These are phyloP conservation scores for Nemapogon koenigi DNA, from an alignment of 2,888 invertebrate species.

Conservation along the genomic window DNA sequence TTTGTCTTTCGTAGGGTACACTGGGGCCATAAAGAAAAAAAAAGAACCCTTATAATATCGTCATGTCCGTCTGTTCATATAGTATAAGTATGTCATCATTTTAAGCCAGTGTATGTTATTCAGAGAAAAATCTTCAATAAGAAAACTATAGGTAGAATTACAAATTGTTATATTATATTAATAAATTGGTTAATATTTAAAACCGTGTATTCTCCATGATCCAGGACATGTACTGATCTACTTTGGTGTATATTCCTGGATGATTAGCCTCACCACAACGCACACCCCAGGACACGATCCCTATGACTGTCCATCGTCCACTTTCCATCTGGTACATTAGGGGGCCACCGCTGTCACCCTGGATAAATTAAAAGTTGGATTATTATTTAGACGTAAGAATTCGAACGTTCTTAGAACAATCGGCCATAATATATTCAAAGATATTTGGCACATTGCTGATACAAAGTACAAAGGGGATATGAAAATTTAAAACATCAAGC, in stretches of 20 bases:
- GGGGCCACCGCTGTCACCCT: constrained; percentile 89
- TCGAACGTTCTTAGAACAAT: too few species aligned
- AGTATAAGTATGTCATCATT: too few species aligned
- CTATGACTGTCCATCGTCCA: constrained; percentile 78
- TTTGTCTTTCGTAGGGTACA: too few species aligned
- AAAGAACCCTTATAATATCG: too few species aligned
- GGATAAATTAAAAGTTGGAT: constrained; percentile 20
- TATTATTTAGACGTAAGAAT: too few species aligned
- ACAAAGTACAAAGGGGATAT: too few species aligned
- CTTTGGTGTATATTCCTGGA: constrained; percentile 82
- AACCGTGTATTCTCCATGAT: constrained; percentile 56
- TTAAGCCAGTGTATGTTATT: background rate
- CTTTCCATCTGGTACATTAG: constrained; percentile 75
- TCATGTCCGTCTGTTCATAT: too few species aligned
- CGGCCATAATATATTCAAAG: too few species aligned
- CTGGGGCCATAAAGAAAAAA: too few species aligned
- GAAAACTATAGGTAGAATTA: background rate
- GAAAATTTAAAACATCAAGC: too few species aligned
- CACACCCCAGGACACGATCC: constrained; percentile 87
- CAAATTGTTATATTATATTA: too few species aligned
- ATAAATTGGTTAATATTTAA: background rate
- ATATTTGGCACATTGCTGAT: too few species aligned
- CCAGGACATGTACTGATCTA: constrained; percentile 75
- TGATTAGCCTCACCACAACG: constrained; percentile 77
- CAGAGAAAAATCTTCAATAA: background rate